Evolutionary conservation across 2,888 invertebrate species (phyloP).

Genomic region (Deilephila elpenor): DNA sequence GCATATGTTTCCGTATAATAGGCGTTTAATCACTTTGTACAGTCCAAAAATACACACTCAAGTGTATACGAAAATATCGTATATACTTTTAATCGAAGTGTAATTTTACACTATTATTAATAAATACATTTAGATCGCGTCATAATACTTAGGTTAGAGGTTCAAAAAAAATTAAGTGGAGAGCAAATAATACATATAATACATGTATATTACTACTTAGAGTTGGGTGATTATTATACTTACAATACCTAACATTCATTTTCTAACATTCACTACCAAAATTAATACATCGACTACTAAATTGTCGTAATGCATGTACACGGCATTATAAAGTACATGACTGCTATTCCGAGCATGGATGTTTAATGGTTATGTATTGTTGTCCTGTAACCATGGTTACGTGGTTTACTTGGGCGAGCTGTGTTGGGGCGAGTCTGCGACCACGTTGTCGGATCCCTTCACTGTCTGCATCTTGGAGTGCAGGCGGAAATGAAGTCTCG

Average conservation of each 20-base stretch:
- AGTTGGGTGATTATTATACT: not conserved
- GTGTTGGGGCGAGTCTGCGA: conserved; percentile 2
- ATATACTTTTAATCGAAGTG: not conserved
- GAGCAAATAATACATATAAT: not conserved
- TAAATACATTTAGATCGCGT: too few relatives aligned
- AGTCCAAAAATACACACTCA: not conserved
- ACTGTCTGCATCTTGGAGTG: conserved; percentile 87
- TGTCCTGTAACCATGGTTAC: not conserved
- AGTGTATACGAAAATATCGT: not conserved
- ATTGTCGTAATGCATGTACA: too few relatives aligned
- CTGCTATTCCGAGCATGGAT: not conserved
- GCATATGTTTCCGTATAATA: conserved; percentile 14
- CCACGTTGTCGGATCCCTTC: conserved; percentile 37
- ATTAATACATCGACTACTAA: not conserved
- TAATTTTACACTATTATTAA: too few relatives aligned
- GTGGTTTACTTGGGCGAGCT: not conserved
- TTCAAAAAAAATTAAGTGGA: too few relatives aligned
- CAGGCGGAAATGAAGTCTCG: conserved; percentile 94
- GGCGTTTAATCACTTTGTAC: not conserved
- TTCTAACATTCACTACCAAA: not conserved
- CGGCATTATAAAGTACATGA: not conserved
- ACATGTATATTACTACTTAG: not conserved
- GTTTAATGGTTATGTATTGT: not conserved
- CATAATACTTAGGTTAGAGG: too few relatives aligned
- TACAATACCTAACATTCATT: not conserved